Evolutionary conservation across 2,797 vertebrate species (phyloP), one percentile per base, ranked within the genome.

Genomic region (Pogonophryne albipinna): DNA sequence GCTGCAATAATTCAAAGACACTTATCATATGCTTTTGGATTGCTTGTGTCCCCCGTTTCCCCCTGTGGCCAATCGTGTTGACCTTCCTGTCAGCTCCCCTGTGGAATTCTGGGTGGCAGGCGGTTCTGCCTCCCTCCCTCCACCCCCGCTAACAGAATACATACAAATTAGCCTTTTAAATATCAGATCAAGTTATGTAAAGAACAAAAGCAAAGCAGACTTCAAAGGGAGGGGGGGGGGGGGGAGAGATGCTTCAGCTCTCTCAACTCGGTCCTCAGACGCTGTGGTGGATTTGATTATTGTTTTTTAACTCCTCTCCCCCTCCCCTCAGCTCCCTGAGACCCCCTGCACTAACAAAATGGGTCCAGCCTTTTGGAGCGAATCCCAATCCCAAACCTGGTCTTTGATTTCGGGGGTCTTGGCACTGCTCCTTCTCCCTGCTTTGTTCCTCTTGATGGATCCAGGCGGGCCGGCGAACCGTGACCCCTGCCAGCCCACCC

Each of bases 51-150:
- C 62, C 47, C 51, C 5, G 23, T 78, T 85, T 78, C 70, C 85
- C 81, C 84, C 84, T 86, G 78, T 60, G 66, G 83, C 76, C 89
- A 74, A 87, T 90, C 73, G 20, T 76, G 77, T 92, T 93, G 89
- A 94, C 92, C 91, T 90, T 89, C 84, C 90, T 76, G 81, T 88
- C 78, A 74, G 90, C 71, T 84, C 71, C 81, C 79, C 78, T 74
- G 87, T 90, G 86, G 93, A 92, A 95, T 96, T 96, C 94, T 97
- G 96, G 95, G 96, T 97, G 96, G 96, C 89, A 12, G 94, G 93
- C 87, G 13, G 47, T 41, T 85, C 94, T 51, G 56, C 64, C 50
- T 27, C 19, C 49, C 66, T 85, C 85, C 76, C 15, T 7, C n/a
- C 23, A 1, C 19, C 66, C 17, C 34, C 13, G 4, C 72, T 68